Conservation (phyloP, 1,140 invertebrate species). For the Rhyacophila brunnea region DNA sequence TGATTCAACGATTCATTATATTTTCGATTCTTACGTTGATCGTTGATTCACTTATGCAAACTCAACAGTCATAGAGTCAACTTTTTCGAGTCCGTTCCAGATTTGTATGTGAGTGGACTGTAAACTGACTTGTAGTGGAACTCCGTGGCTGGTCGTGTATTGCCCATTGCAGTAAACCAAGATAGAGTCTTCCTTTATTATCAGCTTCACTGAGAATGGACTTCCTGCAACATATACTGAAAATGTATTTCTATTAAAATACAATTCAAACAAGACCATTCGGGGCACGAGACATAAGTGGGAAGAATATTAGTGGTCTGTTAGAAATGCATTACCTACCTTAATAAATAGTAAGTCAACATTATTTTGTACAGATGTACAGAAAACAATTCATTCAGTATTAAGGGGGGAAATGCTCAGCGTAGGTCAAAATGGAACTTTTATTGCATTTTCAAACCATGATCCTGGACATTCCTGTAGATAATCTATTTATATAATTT, state of each 20-base stretch:
- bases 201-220: slow-evolving; percentile 10
- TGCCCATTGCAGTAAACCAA: slow-evolving; percentile 14
- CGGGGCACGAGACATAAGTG: too few species aligned
- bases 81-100: slow-evolving; percentile 26
- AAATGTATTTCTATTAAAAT: slow-evolving; percentile 10
- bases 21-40: too few species aligned
- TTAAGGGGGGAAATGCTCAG: too few species aligned
- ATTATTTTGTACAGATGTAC: too few species aligned
- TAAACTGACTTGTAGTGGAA: slow-evolving; percentile 18
- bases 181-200: slow-evolving; percentile 17
- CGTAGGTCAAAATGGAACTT: too few species aligned
- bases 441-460: too few species aligned
- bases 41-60: slow-evolving; percentile 12
- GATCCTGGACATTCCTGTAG: too few species aligned
- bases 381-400: too few species aligned
- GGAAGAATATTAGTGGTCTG: too few species aligned
- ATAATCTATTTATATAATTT: too few species aligned
- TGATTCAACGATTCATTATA: too few species aligned
- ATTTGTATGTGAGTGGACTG: slow-evolving; percentile 27
- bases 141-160: slow-evolving; percentile 7
- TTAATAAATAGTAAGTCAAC: too few species aligned
- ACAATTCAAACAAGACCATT: neutral
- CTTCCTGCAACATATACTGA: slow-evolving; percentile 28
- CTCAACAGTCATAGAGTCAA: slow-evolving; percentile 25
- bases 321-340: slow-evolving; percentile 7